Evolutionary conservation across 2,113 vertebrate species (phyloP), one percentile per base, ranked within the genome.

Genomic region (Thermophis baileyi): DNA sequence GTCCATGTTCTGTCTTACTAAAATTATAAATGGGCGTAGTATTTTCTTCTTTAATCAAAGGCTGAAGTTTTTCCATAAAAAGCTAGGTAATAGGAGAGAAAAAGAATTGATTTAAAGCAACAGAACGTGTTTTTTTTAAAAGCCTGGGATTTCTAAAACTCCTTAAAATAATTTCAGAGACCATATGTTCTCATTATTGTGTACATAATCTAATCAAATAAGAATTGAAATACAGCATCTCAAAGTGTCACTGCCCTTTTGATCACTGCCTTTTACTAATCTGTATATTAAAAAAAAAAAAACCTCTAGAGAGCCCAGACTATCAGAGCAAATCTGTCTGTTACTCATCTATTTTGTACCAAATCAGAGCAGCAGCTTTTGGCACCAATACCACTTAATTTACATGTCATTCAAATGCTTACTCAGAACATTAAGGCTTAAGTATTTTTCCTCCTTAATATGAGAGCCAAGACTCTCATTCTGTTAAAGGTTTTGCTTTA

Each of bases 31-130:
- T 49, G 90, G 47, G 87, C 88, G 92, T 88, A 95, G 85, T 46
- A 91, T 94, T 95, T 87, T 97, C 95, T 93, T 96, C 96, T 96
- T 96, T 96, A 96, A 98, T 97, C 88, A 98, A 95, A 49, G 96
- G 93, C 94, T 98, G 98, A 50, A 99, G 96, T 96, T 97, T 98
- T 97, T 98, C 98, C 96, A 99, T 97, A 96, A 99, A 97, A 91
- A 97, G 97, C 99, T 99, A 88, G 89, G 95, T 20, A 94, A 96
- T 94, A 14, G 88, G 94, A 57, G 93, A 22, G 47, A 96, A 95
- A 91, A 14, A 86, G 24, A 90, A 40, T 63, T 27, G 91, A 86
- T 9, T 3, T 7, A 85, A 90, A 90, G 90, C 94, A 74, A n/a
- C 47, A 46, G 86, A 93, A n/a, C 69, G 63, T 11, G 14, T 69